Evolutionary conservation across 2,113 vertebrate genomes (phyloP).

Genomic region (Hassar affinis): DNA sequence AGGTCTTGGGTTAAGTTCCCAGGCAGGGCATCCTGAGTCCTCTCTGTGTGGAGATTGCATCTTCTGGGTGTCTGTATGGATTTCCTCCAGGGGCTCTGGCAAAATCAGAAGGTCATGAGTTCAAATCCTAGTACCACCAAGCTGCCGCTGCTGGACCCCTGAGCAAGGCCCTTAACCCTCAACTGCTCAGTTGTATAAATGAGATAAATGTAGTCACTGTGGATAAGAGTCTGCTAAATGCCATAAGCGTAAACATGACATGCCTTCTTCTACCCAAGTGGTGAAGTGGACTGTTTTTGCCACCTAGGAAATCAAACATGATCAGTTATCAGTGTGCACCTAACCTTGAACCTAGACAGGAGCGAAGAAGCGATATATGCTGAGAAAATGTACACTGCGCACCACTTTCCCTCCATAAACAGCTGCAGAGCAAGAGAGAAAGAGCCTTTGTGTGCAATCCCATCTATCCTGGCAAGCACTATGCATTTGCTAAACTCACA

Average conservation of each 20-base stretch:
- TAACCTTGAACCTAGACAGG: slow-evolving; percentile 49
- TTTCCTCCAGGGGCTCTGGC: too few relatives aligned
- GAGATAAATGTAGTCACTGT: too few relatives aligned
- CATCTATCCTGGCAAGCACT: slow-evolving; percentile 42
- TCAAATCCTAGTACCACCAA: too few relatives aligned
- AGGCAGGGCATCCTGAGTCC: too few relatives aligned
- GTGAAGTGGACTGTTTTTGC: background rate
- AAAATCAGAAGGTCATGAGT: too few relatives aligned
- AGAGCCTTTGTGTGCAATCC: slow-evolving; percentile 50
- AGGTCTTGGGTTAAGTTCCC: too few relatives aligned
- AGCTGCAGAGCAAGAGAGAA: slow-evolving; percentile 54
- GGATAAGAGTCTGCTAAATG: too few relatives aligned
- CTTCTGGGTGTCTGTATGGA: too few relatives aligned
- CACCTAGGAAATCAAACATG: slow-evolving; percentile 37
- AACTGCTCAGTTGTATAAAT: too few relatives aligned
- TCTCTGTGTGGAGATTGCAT: too few relatives aligned
- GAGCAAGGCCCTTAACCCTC: too few relatives aligned
- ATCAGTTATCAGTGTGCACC: slow-evolving; percentile 48
- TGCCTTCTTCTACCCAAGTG: background rate
- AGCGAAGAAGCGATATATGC: slow-evolving; percentile 39
- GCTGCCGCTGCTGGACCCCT: too few relatives aligned
- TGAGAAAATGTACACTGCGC: slow-evolving; percentile 44
- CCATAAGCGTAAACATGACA: background rate
- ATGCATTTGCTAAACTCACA: slow-evolving; percentile 46
- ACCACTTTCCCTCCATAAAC: slow-evolving; percentile 37